phyloP scores from a whole-genome alignment of 2,797 vertebrate genomes.

The Diplodus puntazzo region DNA sequence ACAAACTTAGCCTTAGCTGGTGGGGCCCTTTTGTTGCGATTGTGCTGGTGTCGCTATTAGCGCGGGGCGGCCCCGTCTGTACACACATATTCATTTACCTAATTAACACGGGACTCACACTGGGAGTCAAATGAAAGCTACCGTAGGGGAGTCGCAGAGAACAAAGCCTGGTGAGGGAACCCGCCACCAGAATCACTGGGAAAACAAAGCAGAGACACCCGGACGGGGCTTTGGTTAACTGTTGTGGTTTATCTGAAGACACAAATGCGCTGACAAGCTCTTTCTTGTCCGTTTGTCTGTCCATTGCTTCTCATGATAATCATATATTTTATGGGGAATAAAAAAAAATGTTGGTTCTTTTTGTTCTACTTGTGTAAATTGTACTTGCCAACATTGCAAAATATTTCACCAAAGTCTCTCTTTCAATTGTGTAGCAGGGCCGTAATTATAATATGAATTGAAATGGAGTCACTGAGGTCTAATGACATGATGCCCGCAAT shows the following conservation, averaged over 20 bases:
- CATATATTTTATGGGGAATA: background rate
- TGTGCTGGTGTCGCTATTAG: slow-evolving; percentile 79
- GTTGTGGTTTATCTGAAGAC: slow-evolving; percentile 42
- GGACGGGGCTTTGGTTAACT: slow-evolving; percentile 47
- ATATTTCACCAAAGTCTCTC: background rate
- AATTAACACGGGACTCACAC: slow-evolving; percentile 86
- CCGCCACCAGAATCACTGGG: slow-evolving; percentile 56
- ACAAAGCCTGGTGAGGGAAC: slow-evolving; percentile 80
- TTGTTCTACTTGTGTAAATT: background rate
- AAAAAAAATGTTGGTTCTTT: background rate
- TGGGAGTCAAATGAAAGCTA: slow-evolving; percentile 86
- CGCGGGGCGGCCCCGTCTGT: slow-evolving; percentile 72
- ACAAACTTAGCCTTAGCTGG: slow-evolving; percentile 82
- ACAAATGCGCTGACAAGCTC: slow-evolving; percentile 25
- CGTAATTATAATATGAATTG: too few species aligned
- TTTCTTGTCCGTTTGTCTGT: background rate
- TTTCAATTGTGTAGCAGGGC: background rate
- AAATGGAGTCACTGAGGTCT: too few species aligned
- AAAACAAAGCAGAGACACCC: slow-evolving; percentile 44
- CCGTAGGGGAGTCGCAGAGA: slow-evolving; percentile 77
- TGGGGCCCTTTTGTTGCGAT: slow-evolving; percentile 80
- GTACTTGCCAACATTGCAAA: background rate
- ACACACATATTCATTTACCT: slow-evolving; percentile 84
- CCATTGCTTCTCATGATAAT: background rate
- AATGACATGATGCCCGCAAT: too few species aligned